Conservation (phyloP, 2,113 vertebrate genomes). For the Boleophthalmus pectinirostris region DNA sequence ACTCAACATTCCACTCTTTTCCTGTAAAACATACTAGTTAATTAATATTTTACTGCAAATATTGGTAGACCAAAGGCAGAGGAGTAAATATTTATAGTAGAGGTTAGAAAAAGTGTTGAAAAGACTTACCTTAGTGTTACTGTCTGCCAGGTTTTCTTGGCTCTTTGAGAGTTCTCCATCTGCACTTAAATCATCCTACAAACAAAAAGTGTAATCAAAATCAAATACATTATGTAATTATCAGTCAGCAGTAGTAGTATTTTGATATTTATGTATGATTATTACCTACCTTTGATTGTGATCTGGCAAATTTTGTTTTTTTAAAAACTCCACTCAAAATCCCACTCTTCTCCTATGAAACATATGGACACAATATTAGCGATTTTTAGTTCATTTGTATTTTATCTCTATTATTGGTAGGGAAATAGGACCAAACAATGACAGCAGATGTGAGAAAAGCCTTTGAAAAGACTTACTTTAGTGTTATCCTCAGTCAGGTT, state of each 20-base stretch:
- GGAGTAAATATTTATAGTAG: neutral
- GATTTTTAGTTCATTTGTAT: neutral
- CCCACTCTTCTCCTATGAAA: neutral
- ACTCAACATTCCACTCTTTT: neutral
- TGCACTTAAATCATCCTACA: conserved; percentile 55
- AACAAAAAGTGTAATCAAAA: neutral
- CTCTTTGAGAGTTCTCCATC: conserved; percentile 35
- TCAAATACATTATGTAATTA: neutral
- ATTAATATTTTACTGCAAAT: too few species aligned
- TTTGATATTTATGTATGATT: too few species aligned
- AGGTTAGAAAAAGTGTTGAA: neutral
- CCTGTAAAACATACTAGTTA: neutral
- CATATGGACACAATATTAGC: neutral
- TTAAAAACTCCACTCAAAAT: neutral
- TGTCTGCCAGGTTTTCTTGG: conserved; percentile 28
- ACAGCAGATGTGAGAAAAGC: neutral
- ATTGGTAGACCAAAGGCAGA: too few species aligned
- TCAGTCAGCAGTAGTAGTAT: too few species aligned
- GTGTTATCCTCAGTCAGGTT: conserved; percentile 12
- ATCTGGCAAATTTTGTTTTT: too few species aligned
- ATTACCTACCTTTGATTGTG: too few species aligned
- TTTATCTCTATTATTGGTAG: too few species aligned
- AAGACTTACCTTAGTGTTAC: neutral
- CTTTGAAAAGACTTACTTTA: neutral
- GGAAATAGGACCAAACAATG: neutral